These are phyloP conservation scores for Neelides folsomi DNA, from an alignment of 2,888 invertebrate species.

Conservation along the genomic window DNA sequence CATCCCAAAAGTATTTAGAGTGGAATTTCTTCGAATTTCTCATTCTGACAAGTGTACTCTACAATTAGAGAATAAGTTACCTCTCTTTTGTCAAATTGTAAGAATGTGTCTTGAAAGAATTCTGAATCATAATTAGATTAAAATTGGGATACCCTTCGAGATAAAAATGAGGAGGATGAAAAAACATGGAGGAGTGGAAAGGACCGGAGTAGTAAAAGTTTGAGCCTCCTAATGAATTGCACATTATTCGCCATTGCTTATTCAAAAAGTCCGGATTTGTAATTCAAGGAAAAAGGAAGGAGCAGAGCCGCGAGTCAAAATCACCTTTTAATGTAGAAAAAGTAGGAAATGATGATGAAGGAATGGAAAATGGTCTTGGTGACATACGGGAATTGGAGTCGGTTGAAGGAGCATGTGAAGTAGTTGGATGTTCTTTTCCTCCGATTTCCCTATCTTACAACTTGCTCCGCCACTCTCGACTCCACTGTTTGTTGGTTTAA, in stretches of 20 bases:
- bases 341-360: conserved; percentile 34
- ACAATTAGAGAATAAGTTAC: no score
- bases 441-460: conserved; percentile 4
- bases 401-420: conserved; percentile 12
- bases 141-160: background rate
- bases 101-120: no score
- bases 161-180: background rate
- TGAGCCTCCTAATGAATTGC: conserved; percentile 13
- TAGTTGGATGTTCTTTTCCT: conserved; percentile 4
- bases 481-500: conserved; percentile 31
- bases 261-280: conserved; percentile 8
- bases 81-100: no score
- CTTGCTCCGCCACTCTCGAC: conserved; percentile 16
- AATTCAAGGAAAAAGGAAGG: background rate
- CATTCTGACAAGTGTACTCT: no score
- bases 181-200: background rate
- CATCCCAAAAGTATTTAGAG: no score
- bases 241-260: conserved; percentile 14
- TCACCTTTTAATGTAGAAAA: conserved; percentile 34
- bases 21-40: no score
- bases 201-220: conserved; percentile 7
- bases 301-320: conserved; percentile 22
- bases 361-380: conserved; percentile 16
- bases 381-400: conserved; percentile 26
- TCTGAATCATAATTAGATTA: no score